Conservation (phyloP, 2,797 vertebrate species). For the Lepidocolaptes lacrymiger region DNA sequence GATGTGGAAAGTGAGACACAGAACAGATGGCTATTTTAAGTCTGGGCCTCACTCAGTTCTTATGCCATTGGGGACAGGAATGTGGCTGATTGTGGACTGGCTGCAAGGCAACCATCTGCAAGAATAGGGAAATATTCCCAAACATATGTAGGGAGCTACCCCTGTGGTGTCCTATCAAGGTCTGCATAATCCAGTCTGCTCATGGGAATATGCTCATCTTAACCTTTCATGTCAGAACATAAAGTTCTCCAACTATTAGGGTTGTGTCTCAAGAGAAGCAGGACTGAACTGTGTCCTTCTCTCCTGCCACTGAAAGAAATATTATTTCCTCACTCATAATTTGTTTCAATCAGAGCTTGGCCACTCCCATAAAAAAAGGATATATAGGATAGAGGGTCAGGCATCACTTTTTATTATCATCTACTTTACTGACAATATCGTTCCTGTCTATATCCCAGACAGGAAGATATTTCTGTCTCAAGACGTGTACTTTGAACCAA, state of each 20-base stretch:
- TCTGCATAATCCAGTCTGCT: background rate
- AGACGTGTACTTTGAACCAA: background rate
- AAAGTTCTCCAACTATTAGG: background rate
- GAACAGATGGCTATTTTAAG: background rate
- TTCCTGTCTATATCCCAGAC: background rate
- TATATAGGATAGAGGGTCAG: background rate
- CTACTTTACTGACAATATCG: background rate
- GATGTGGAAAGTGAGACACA: background rate
- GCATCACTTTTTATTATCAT: background rate
- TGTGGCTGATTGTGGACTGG: background rate
- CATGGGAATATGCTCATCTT: rapidly evolving
- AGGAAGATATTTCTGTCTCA: background rate
- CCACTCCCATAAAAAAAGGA: background rate
- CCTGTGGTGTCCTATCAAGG: background rate
- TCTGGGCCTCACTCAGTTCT: too few species aligned
- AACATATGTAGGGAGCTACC: background rate
- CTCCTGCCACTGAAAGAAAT: background rate
- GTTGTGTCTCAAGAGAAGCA: background rate
- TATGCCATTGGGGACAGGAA: background rate
- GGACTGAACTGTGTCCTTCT: background rate
- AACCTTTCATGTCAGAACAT: background rate
- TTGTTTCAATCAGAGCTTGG: background rate
- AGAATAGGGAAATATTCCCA: background rate
- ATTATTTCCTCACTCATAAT: background rate
- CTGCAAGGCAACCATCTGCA: background rate